Conservation (phyloP, 2,888 invertebrate species). For the Sepiola atlantica region DNA sequence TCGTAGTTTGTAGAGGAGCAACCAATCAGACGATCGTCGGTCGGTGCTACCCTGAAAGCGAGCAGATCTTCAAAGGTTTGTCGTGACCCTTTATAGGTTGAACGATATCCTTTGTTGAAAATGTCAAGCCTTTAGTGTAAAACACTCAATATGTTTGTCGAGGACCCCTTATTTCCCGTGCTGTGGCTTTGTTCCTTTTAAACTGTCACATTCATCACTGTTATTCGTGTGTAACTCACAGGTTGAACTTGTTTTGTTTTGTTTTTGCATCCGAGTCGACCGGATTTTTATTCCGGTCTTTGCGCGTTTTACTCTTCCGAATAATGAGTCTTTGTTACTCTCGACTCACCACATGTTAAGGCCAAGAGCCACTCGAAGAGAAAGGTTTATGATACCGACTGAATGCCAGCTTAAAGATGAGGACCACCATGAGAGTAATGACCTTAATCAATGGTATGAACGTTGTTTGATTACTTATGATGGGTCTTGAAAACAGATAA, state of each 20-base stretch:
- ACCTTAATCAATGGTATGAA: too few species aligned
- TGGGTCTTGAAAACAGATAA: too few species aligned
- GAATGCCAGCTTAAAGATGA: too few species aligned
- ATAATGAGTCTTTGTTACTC: too few species aligned
- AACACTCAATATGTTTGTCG: constrained; percentile 14
- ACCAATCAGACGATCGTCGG: neutral
- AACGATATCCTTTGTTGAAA: neutral
- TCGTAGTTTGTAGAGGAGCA: neutral
- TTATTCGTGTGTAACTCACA: neutral
- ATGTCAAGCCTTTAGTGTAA: constrained; percentile 15
- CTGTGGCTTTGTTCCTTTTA: neutral
- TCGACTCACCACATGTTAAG: too few species aligned
- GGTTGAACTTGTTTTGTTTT: neutral
- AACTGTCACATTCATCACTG: constrained; percentile 32
- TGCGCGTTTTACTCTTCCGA: too few species aligned
- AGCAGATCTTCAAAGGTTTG: constrained; percentile 9
- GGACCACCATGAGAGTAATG: too few species aligned
- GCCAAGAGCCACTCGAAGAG: too few species aligned
- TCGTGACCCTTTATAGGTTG: neutral
- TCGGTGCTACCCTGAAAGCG: constrained; percentile 15
- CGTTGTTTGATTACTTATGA: too few species aligned
- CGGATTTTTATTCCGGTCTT: neutral
- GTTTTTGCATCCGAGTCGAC: neutral
- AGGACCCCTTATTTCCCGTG: neutral
- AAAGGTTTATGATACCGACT: too few species aligned